A percentile compares a stretch with the other conserved stretches of the same genome.
phyloP scores from a whole-genome alignment of 2,888 invertebrate species.

The Cremastobaeus sp. region DNA sequence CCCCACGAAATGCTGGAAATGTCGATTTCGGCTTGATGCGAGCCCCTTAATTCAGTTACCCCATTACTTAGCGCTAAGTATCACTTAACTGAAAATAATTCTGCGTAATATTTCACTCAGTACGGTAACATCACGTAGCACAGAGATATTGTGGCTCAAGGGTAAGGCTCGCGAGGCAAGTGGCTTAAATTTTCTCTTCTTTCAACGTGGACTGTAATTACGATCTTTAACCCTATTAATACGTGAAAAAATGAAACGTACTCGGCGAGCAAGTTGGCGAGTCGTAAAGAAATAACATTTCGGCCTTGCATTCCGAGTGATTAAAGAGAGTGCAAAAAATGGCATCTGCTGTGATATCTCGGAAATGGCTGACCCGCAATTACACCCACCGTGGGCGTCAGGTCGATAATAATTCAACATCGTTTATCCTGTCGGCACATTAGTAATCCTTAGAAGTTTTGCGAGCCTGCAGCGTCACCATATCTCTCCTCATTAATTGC shows the following conservation, averaged over 20 bases:
- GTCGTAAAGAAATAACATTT: slow-evolving; percentile 37
- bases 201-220: slow-evolving; percentile 15
- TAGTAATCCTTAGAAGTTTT: slow-evolving; percentile 74
- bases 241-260: slow-evolving; percentile 17
- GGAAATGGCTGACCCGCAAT: slow-evolving; percentile 58
- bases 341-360: slow-evolving; percentile 52
- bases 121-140: background rate
- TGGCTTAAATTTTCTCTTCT: slow-evolving; percentile 11
- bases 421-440: slow-evolving; percentile 77
- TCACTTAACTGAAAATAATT: slow-evolving; percentile 8
- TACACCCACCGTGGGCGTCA: slow-evolving; percentile 61
- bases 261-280: slow-evolving; percentile 2
- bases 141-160: slow-evolving; percentile 3
- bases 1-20: no score
- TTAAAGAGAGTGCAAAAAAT: slow-evolving; percentile 55
- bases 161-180: background rate
- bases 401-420: slow-evolving; percentile 74
- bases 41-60: background rate
- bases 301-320: slow-evolving; percentile 44
- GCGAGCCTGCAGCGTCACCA: slow-evolving; percentile 71
- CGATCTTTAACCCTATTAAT: slow-evolving; percentile 39
- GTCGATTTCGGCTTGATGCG: no score
- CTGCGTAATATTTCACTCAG: slow-evolving; percentile 12
- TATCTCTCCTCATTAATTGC: slow-evolving; percentile 78
- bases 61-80: background rate